Conservation (phyloP, 2,797 vertebrate genomes). For the Sebastes cheni region DNA sequence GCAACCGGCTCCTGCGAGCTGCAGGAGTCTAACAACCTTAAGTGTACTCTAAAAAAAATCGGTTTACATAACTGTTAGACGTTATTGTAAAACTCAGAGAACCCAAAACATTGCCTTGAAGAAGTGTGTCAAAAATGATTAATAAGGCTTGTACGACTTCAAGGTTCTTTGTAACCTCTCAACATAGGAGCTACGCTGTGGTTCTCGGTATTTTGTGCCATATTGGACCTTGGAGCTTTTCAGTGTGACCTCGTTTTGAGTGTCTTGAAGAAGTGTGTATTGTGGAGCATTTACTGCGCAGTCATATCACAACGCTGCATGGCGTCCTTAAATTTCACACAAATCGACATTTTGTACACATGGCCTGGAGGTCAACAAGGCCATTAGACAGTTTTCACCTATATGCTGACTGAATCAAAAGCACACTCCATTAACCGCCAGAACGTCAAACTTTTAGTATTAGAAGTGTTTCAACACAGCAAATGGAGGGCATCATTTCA, state of each 20-base stretch:
- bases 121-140: background rate
- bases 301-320: constrained; percentile 5
- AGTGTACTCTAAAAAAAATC: background rate
- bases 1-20: background rate
- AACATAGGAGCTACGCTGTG: background rate
- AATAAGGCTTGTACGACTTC: background rate
- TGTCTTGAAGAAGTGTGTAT: background rate
- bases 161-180: background rate
- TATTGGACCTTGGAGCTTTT: background rate
- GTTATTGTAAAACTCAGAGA: background rate
- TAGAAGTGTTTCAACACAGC: constrained; percentile 31
- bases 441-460: constrained; percentile 9
- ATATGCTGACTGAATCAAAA: constrained; percentile 55
- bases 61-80: background rate
- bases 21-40: background rate
- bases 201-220: background rate
- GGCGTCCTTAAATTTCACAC: constrained; percentile 31
- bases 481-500: constrained; percentile 37
- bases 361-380: constrained; percentile 53
- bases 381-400: constrained; percentile 44
- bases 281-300: background rate
- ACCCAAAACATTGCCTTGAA: background rate
- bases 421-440: constrained; percentile 52
- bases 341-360: constrained; percentile 44
- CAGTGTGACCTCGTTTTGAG: background rate